These are phyloP conservation scores for Apoda limacodes DNA, from an alignment of 2,888 invertebrate genomes.

Conservation along the genomic window DNA sequence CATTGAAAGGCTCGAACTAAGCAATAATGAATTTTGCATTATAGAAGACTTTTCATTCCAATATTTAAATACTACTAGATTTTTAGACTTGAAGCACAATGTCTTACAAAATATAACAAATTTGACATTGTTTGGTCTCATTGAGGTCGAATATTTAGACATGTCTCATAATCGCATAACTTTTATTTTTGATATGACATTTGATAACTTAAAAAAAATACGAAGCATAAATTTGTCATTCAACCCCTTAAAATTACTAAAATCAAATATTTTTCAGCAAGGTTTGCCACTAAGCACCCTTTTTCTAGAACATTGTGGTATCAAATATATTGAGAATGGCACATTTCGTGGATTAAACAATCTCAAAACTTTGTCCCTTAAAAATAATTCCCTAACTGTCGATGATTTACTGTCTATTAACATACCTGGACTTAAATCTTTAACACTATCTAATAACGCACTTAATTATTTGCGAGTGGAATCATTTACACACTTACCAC, in stretches of 20 bases:
- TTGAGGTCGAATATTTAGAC: slow-evolving; percentile 83
- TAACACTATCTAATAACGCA: slow-evolving; percentile 83
- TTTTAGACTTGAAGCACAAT: slow-evolving; percentile 83
- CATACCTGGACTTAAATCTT: slow-evolving; percentile 78
- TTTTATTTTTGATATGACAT: slow-evolving; percentile 78
- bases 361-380: slow-evolving; percentile 82
- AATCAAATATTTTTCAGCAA: slow-evolving; percentile 81
- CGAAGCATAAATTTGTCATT: slow-evolving; percentile 82
- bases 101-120: slow-evolving; percentile 76
- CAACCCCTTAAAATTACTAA: slow-evolving; percentile 79
- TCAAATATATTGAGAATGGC: slow-evolving; percentile 78
- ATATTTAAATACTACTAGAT: slow-evolving; percentile 79
- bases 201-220: slow-evolving; percentile 81
- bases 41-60: slow-evolving; percentile 87
- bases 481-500: slow-evolving; percentile 80
- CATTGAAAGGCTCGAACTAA: slow-evolving; percentile 81
- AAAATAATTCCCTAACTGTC: slow-evolving; percentile 77
- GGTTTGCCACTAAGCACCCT: slow-evolving; percentile 80
- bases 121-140: slow-evolving; percentile 80
- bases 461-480: slow-evolving; percentile 78
- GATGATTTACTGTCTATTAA: slow-evolving; percentile 77
- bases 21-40: slow-evolving; percentile 81
- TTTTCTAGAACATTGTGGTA: slow-evolving; percentile 80
- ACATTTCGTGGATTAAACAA: slow-evolving; percentile 82
- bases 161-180: slow-evolving; percentile 78